Conservation (phyloP, 2,113 vertebrate genomes). For the pig (Sus scrofa) region T2T-Sscrofa CM000823.6:23097501-23098000, state of each 20-base stretch:
- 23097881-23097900: constrained; percentile 54
- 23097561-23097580: constrained; percentile 99
- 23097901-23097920: constrained; percentile 68
- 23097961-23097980: constrained; percentile 37
- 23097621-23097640: constrained; percentile 97
- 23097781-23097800: constrained; percentile 71
- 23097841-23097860: constrained; percentile 66
- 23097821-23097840: constrained; percentile 31
- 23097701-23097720: constrained; percentile 75
- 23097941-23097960: constrained; percentile 1
- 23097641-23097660: constrained; percentile 99
- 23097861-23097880: constrained; percentile 51
- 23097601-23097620: constrained; percentile 96
- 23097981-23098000: constrained; percentile 46
- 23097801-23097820: constrained; percentile 42
- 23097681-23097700: constrained; percentile 79
- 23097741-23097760: constrained; percentile 62
- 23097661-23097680: constrained; percentile 96
- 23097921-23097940: constrained; percentile 48
- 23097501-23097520: constrained; percentile 84
- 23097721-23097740: constrained; percentile 67
- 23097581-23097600: constrained; percentile 99
- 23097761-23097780: constrained; percentile 73
- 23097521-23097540: constrained; percentile 89
- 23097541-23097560: constrained; percentile 97